Base-by-base conservation (phyloP, 2,113 vertebrate species). In the Mustela nigripes region DNA sequence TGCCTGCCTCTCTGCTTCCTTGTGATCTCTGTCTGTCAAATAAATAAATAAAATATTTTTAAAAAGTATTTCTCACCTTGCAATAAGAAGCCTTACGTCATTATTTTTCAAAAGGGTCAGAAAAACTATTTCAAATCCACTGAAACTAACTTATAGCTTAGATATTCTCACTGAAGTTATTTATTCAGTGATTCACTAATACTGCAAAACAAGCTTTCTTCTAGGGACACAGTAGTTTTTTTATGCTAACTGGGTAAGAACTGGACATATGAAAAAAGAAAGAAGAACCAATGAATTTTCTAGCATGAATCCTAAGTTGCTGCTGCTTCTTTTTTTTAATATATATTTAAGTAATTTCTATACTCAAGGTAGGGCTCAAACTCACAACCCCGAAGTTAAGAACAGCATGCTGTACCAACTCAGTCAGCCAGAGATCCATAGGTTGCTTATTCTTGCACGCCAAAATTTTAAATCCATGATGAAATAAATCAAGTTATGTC, bases 41-140 rank as follows among this genome's bases (percentile, higher is more conserved):
- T 42, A 42, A 42, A 42, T 42, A 42, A 42, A 42, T 42, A 42
- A 42, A 42, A 42, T 42, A 42, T 42, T 42, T 42, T 5, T 5
- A 42, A 42, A 42, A 42, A 98, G 98, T 97, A 98, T 98, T 95
- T 98, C 97, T 99, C 98, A 98, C 98, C 98, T 98, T 99, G 98
- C 97, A 98, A 99, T 98, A 99, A 96, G 98, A 98, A 99, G 98
- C 98, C 97, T 98, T 98, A 98, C 42, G 97, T 97, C 99, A 98
- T 98, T 98, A 98, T 95, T 96, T 96, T 97, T 88, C 81, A 62
- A 97, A 98, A 97, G 81, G 96, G 89, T 93, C 92, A 93, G 94
- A 97, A 96, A 98, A 97, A 97, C 84, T 96, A 98, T 98, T 69
- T 94, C 98, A 98, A 98, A 97, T 81, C 96, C 95, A 93, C 98